Evolutionary conservation across 2,888 invertebrate genomes (phyloP), one percentile per base, ranked within the genome.

Genomic region (Agonopterix alstromeriana): DNA sequence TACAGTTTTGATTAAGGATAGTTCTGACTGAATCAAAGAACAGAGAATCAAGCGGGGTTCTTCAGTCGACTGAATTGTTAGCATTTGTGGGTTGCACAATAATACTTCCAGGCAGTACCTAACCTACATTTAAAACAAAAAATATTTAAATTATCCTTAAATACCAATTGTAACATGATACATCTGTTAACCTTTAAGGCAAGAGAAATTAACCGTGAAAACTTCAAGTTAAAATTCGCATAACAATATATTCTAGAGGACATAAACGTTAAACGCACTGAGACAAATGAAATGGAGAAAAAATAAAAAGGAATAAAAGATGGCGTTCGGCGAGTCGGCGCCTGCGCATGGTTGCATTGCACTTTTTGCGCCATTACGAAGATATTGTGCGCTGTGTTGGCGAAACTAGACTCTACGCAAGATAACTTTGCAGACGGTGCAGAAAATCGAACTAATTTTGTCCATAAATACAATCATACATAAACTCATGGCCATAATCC

Each of bases 221-320:
- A 40, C 27, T n/a, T 41, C 35, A 45, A 45, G 36, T 36, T 45
- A 11, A 45, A 53, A 55, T 61, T 52, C 50, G 53, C 54, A 61
- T 64, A 65, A 67, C 63, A 65, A 62, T 71, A 65, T 67, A 69
- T 72, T 58, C 55, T 65, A 63, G 56, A 51, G 54, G 54, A 53
- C 56, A 65, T 67, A 61, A 67, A 61, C 50, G 60, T 61, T 61
- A 27, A 27, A 27, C 27, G 43, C 47, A 38, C 51, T 52, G 57
- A 64, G 59, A 60, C 61, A 60, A 66, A 63, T 50, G 53, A 52
- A 56, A 55, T 48, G 42, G 52, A 51, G 46, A 53, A 43, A 51
- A 48, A 61, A 60, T 62, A 60, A 68, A 27, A 27, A 27, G 63
- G 57, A 48, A 61, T 57, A 67, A 71, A 63, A 61, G 58, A 67